Evolutionary conservation across 2,113 vertebrate species (phyloP), one percentile per base, ranked within the genome.

Genomic region (Oreochromis aureus): DNA sequence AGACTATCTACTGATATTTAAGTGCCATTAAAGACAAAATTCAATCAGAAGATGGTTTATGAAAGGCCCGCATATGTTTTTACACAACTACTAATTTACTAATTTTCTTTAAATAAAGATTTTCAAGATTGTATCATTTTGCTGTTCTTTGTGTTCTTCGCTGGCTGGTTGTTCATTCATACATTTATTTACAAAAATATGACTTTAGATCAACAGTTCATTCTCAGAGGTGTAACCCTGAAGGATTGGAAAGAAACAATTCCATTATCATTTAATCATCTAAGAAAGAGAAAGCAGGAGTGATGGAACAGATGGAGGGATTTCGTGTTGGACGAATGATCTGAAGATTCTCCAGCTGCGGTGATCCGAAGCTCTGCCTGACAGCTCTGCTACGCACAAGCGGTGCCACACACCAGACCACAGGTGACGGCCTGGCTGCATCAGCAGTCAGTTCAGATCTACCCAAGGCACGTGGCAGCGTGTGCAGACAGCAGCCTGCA

Each of bases 311-410:
- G 86, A 90, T 80, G 86, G 87, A 36, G 46, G 3, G 56, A 39
- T 78, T 84, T 53, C 2, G 2, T 59, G 11, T 34, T 69, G 82
- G 89, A 85, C 48, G 39, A 86, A 87, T 61, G 85, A 90, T 87
- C 53, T 73, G 18, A 89, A 73, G 54, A 85, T 81, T 88, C 19
- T 89, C 61, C 82, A 36, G 87, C 87, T 88, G 81, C 11, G n/a
- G 59, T 80, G 84, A 44, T 30, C 56, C 19, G 22, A 44, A 48
- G 58, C 54, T 78, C 86, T 73, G 73, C 71, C 39, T 63, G 53
- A 22, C 66, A 36, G 51, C 78, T 19, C 46, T 13, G 61, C n/a
- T 34, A 56, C 10, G 48, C 3, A 80, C 66, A 58, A 12, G 32
- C 53, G 41, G 83, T 73, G 8, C 7, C 48, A 56, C 4, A 6